Evolutionary conservation across 2,113 vertebrate species (phyloP).

Genomic region (Callaeas wilsoni): DNA sequence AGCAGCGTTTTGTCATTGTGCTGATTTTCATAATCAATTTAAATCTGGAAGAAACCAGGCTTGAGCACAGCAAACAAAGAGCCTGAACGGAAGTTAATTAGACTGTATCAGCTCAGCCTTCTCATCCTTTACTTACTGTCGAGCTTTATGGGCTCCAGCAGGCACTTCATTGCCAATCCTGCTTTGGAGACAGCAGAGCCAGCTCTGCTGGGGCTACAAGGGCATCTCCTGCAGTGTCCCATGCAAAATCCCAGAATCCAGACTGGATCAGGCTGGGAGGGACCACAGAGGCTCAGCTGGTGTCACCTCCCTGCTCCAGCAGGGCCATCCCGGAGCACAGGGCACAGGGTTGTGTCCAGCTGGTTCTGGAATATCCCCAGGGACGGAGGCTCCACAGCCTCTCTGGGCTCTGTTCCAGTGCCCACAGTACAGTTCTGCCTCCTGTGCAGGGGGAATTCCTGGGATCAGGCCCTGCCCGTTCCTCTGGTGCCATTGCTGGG

Average conservation of each 20-base stretch:
- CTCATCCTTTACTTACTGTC: neutral
- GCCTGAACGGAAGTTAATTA: neutral
- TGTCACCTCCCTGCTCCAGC: neutral
- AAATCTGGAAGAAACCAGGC: neutral
- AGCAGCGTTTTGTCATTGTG: constrained; percentile 5
- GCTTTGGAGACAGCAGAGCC: neutral
- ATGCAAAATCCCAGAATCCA: neutral
- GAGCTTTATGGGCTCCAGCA: neutral
- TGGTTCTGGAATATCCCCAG: neutral
- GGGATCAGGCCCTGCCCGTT: neutral
- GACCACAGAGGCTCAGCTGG: neutral
- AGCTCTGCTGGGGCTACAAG: neutral
- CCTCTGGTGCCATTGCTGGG: neutral
- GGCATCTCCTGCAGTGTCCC: neutral
- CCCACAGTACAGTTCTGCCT: neutral
- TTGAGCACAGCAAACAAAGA: neutral
- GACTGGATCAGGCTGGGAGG: neutral
- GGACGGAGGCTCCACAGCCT: neutral
- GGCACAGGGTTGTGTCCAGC: neutral
- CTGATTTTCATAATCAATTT: constrained; percentile 36
- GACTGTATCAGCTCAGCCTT: neutral
- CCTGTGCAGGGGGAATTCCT: neutral
- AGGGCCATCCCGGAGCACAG: neutral
- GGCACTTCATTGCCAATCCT: neutral
- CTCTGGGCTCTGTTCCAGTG: neutral